Evolutionary conservation across 2,888 invertebrate species (phyloP).

Genomic region (Drosophila buzzatii): DNA sequence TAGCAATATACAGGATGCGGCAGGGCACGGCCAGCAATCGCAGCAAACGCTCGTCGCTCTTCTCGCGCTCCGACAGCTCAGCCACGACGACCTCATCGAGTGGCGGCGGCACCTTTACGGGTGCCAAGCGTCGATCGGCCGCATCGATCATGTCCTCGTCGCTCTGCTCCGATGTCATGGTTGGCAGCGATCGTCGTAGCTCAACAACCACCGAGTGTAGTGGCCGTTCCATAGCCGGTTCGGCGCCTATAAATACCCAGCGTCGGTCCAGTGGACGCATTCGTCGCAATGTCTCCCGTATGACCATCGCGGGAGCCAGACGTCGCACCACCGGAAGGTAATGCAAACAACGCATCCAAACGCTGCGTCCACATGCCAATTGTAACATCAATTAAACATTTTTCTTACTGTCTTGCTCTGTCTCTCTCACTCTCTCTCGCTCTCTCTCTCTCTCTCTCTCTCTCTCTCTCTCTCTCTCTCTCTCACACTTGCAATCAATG

Average conservation of each 20-base stretch:
- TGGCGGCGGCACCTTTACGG: conserved; percentile 83
- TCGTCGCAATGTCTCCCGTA: conserved; percentile 83
- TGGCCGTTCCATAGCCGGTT: conserved; percentile 65
- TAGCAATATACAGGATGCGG: conserved; percentile 83
- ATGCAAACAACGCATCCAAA: conserved; percentile 32
- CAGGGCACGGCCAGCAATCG: conserved; percentile 71
- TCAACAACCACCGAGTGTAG: conserved; percentile 84
- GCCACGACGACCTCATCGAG: conserved; percentile 84
- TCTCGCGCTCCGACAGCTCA: conserved; percentile 85
- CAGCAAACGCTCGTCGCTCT: conserved; percentile 83
- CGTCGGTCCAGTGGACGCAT: conserved; percentile 84
- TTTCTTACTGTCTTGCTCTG: neutral
- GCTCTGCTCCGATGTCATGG: conserved; percentile 83
- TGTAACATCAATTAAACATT: neutral
- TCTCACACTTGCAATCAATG: too few relatives aligned
- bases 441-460: too few relatives aligned
- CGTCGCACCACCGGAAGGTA: conserved; percentile 85
- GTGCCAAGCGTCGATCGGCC: conserved; percentile 83
- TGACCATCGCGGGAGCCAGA: conserved; percentile 85
- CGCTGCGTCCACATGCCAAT: conserved; percentile 8
- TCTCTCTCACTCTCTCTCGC: neutral
- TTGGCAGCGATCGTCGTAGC: conserved; percentile 83
- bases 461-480: too few relatives aligned
- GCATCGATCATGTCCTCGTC: conserved; percentile 85
- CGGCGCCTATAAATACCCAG: conserved; percentile 63